These are phyloP conservation scores for Thymallus thymallus DNA, from an alignment of 2,113 vertebrate genomes.

Conservation along the genomic window DNA sequence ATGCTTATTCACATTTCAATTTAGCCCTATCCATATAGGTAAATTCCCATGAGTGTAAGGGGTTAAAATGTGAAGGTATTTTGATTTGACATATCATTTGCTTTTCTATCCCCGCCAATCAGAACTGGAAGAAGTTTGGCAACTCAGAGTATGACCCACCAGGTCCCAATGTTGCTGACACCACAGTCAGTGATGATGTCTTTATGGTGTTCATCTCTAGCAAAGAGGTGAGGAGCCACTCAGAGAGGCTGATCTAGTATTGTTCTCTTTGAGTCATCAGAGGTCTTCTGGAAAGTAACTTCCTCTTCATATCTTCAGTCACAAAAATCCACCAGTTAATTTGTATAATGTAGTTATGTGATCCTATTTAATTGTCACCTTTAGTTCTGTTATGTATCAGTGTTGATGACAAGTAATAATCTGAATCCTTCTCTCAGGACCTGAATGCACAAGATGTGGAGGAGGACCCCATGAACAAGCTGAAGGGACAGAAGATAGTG, in stretches of 20 bases:
- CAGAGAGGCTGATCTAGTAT: too few species aligned
- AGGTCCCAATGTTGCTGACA: slow-evolving; percentile 92
- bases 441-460: slow-evolving; percentile 89
- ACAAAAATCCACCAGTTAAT: too few species aligned
- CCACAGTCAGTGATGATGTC: slow-evolving; percentile 94
- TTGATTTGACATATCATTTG: neutral
- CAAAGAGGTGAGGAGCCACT: slow-evolving; percentile 81
- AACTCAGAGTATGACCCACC: slow-evolving; percentile 89
- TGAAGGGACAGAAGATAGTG: slow-evolving; percentile 97
- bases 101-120: neutral
- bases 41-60: too few species aligned
- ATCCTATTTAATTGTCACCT: neutral
- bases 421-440: slow-evolving; percentile 72
- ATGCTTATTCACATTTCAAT: too few species aligned
- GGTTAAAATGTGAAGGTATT: neutral
- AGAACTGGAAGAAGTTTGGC: slow-evolving; percentile 99
- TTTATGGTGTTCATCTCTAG: slow-evolving; percentile 97
- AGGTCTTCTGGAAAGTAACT: neutral
- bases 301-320: neutral
- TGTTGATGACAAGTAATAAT: neutral
- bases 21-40: too few species aligned
- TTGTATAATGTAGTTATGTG: neutral
- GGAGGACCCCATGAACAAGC: slow-evolving; percentile 96
- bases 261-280: neutral
- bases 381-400: neutral